These are phyloP conservation scores for Otolemur garnettii DNA, from an alignment of 2,113 vertebrate species.

Conservation along the genomic window DNA sequence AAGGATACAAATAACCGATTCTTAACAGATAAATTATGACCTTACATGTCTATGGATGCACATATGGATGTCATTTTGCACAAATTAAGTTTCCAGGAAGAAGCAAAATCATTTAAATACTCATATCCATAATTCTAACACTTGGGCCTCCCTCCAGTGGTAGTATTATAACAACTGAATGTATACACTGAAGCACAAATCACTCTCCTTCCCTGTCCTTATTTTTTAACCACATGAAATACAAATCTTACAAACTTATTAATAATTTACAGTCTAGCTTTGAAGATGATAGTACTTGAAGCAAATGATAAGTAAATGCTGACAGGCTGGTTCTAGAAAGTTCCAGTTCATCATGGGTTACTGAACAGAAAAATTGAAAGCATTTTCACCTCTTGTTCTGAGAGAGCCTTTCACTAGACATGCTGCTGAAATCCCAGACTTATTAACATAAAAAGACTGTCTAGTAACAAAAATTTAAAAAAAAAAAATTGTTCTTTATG, in stretches of 20 bases:
- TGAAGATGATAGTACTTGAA: conserved; percentile 56
- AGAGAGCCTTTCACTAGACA: conserved; percentile 52
- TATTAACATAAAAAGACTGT: conserved; percentile 71
- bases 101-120: conserved; percentile 53
- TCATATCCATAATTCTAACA: conserved; percentile 6
- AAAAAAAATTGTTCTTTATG: conserved; percentile 3
- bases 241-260: background rate
- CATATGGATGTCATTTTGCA: background rate
- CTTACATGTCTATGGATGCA: background rate
- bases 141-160: background rate
- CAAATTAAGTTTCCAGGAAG: conserved; percentile 25
- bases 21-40: conserved; percentile 31
- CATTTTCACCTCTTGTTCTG: conserved; percentile 75
- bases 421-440: conserved; percentile 54
- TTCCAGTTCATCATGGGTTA: conserved; percentile 51
- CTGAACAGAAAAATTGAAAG: conserved; percentile 61
- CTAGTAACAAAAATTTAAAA: background rate
- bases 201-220: background rate
- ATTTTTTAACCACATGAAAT: background rate
- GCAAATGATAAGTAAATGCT: conserved; percentile 66
- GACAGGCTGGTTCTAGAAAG: conserved; percentile 66
- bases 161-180: background rate
- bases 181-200: background rate
- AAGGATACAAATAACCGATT: background rate
- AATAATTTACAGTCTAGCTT: conserved; percentile 60